phyloP scores from a whole-genome alignment of 1,140 invertebrate species.

The Babylonia areolata region DNA sequence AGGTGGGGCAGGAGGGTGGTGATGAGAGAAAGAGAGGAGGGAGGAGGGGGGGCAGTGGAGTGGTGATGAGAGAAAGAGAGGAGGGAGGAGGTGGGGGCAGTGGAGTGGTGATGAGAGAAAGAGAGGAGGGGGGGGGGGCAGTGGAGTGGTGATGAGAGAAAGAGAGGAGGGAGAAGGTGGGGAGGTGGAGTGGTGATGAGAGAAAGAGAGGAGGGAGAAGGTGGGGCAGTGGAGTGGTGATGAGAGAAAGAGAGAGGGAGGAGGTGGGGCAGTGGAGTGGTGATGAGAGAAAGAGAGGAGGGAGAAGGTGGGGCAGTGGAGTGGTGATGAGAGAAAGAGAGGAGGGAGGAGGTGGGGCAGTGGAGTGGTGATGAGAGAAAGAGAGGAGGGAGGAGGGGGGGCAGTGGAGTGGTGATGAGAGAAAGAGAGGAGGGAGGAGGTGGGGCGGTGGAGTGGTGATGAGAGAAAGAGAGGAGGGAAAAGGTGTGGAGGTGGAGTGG shows the following conservation, averaged over 20 bases:
- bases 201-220: too few relatives aligned
- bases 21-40: background rate
- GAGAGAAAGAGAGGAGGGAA: background rate
- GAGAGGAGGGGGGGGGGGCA: too few relatives aligned
- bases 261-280: too few relatives aligned
- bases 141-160: too few relatives aligned
- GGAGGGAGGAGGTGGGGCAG: background rate
- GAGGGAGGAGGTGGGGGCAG: background rate
- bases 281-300: background rate
- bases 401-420: background rate
- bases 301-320: background rate
- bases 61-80: background rate
- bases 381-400: background rate
- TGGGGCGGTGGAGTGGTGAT: background rate
- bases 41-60: background rate
- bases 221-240: too few relatives aligned
- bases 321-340: background rate
- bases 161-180: too few relatives aligned
- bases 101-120: too few relatives aligned
- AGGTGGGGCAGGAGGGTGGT: background rate
- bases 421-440: background rate
- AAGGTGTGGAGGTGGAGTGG: background rate
- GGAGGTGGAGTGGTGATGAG: too few relatives aligned
- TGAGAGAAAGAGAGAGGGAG: background rate
- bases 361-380: background rate